A percentile compares a stretch with the other conserved stretches of the same genome.
Evolutionary conservation across 2,888 invertebrate species (phyloP).

Genomic region (Pammene fasciana): DNA sequence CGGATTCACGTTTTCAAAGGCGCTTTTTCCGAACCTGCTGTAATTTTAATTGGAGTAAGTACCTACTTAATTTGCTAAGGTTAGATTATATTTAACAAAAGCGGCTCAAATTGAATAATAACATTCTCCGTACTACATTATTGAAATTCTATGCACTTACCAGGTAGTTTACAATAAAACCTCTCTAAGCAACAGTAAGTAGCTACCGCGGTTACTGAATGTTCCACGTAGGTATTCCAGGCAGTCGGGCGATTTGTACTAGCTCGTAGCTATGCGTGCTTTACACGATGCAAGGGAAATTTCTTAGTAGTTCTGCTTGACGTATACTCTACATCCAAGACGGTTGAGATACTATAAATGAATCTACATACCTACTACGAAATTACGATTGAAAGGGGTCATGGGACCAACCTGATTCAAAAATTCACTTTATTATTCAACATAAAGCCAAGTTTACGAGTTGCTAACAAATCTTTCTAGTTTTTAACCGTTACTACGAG

Average conservation of each 20-base stretch:
- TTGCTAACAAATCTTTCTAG: too few species aligned
- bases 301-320: slow-evolving; percentile 48
- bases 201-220: slow-evolving; percentile 31
- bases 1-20: slow-evolving; percentile 8
- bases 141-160: background rate
- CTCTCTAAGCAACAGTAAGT: background rate
- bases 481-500: too few species aligned
- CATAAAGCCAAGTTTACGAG: too few species aligned
- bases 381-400: too few species aligned
- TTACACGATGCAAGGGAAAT: slow-evolving; percentile 60
- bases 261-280: slow-evolving; percentile 59
- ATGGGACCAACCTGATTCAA: too few species aligned
- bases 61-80: background rate
- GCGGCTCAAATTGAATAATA: too few species aligned
- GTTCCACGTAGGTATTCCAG: slow-evolving; percentile 55
- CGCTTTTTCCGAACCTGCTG: background rate
- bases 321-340: slow-evolving; percentile 50
- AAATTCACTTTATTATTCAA: too few species aligned
- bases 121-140: too few species aligned
- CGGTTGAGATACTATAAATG: background rate
- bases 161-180: slow-evolving; percentile 10
- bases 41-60: background rate
- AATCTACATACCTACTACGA: too few species aligned
- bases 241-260: slow-evolving; percentile 65
- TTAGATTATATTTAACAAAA: too few species aligned